A percentile compares a stretch with the other conserved stretches of the same genome.
phyloP scores from a whole-genome alignment of 2,797 vertebrate genomes.

The Pseudochirops cupreus region DNA sequence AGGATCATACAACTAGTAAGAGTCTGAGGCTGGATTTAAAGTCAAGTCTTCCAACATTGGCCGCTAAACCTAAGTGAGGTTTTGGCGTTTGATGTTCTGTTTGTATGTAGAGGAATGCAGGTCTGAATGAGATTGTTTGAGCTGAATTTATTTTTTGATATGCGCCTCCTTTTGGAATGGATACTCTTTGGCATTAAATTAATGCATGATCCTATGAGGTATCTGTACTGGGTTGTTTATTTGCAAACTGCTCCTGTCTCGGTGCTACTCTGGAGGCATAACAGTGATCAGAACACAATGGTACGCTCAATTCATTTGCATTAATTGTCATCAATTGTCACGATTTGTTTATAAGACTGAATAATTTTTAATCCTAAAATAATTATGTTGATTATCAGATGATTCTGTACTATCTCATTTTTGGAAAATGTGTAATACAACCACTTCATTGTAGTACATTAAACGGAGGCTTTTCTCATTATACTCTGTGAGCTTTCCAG shows the following conservation, averaged over 20 bases:
- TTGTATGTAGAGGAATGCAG: background rate
- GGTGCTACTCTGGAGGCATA: constrained; percentile 40
- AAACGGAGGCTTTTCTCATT: constrained; percentile 59
- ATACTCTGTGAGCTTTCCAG: constrained; percentile 59
- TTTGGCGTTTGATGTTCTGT: background rate
- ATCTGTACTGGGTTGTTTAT: constrained; percentile 49
- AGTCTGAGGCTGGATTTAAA: background rate
- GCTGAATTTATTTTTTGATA: constrained; percentile 61
- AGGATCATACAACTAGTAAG: background rate
- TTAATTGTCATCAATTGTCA: constrained; percentile 81
- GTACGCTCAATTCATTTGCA: constrained; percentile 45
- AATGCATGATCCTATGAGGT: constrained; percentile 57
- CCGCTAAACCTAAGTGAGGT: background rate
- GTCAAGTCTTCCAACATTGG: background rate
- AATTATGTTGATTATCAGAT: constrained; percentile 79
- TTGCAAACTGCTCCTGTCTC: constrained; percentile 54
- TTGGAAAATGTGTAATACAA: constrained; percentile 66
- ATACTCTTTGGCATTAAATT: constrained; percentile 62
- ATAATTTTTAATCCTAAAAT: constrained; percentile 83
- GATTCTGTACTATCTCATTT: constrained; percentile 71
- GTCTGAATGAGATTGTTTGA: constrained; percentile 40
- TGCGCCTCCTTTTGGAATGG: constrained; percentile 23
- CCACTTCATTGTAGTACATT: constrained; percentile 68
- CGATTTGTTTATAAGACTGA: constrained; percentile 81
- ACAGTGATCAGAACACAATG: constrained; percentile 42